Evolutionary conservation across 2,888 invertebrate species (phyloP).

Genomic region (Frankliniella intonsa): DNA sequence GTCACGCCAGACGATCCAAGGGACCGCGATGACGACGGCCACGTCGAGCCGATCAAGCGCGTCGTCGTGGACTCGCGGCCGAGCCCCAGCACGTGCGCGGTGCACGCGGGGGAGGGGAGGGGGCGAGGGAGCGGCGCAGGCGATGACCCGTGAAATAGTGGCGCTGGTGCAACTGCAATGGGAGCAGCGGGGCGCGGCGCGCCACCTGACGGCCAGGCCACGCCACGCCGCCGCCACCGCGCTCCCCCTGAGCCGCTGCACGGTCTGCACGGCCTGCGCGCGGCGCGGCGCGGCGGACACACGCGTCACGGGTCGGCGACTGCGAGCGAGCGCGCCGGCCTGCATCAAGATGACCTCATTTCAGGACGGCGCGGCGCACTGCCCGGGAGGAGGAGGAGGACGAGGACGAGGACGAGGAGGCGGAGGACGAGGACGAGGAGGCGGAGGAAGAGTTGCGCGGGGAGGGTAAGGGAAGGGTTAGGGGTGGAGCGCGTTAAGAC

Average conservation of each 20-base stretch:
- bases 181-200: not conserved
- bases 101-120: not conserved
- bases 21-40: not conserved
- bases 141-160: slow-evolving; percentile 22
- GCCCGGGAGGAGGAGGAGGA: not conserved
- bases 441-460: not conserved
- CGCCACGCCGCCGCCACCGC: not conserved
- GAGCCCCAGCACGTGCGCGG: not conserved
- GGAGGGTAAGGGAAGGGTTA: not conserved
- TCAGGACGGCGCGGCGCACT: not conserved
- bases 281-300: not conserved
- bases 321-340: not conserved
- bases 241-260: not conserved
- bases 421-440: not conserved
- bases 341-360: not conserved
- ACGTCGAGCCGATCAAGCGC: not conserved
- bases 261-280: not conserved
- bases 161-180: not conserved
- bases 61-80: not conserved
- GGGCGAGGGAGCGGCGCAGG: not conserved
- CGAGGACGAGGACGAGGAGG: not conserved
- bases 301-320: not conserved
- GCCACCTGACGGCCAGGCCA: not conserved
- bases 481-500: not conserved
- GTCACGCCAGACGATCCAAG: too few relatives aligned